A percentile compares a stretch with the other conserved stretches of the same genome.
Conservation (phyloP, 2,113 vertebrate species). For the Eublepharis macularius region DNA sequence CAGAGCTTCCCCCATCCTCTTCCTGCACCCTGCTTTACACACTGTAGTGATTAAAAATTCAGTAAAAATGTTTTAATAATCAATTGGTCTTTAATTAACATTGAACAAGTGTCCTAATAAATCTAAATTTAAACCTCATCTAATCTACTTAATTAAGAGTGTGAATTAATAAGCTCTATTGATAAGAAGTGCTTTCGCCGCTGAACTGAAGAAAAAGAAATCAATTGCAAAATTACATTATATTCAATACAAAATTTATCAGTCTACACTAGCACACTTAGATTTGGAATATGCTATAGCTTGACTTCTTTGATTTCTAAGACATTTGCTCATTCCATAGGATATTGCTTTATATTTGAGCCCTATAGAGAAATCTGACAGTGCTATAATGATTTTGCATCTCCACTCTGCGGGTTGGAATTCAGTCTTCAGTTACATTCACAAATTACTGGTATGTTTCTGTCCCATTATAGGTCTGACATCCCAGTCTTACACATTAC, state of each 20-base stretch:
- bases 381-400: neutral
- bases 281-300: neutral
- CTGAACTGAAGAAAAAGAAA: constrained; percentile 45
- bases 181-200: constrained; percentile 49
- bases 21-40: constrained; percentile 27
- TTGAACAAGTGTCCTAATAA: constrained; percentile 54
- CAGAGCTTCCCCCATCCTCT: constrained; percentile 3
- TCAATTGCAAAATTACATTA: constrained; percentile 51
- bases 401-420: too few species aligned
- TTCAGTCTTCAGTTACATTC: neutral
- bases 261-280: neutral
- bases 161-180: constrained; percentile 51
- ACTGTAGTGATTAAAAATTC: constrained; percentile 28
- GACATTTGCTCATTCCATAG: constrained; percentile 1
- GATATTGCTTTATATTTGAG: neutral
- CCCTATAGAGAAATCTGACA: neutral
- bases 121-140: constrained; percentile 64
- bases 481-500: too few species aligned
- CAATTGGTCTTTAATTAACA: constrained; percentile 63
- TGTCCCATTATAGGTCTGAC: neutral
- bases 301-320: constrained; percentile 17
- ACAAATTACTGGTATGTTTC: neutral
- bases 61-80: constrained; percentile 62
- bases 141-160: constrained; percentile 61
- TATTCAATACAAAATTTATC: constrained; percentile 53